These are phyloP conservation scores for Aphidoletes aphidimyza DNA, from an alignment of 2,888 invertebrate genomes.

Conservation along the genomic window DNA sequence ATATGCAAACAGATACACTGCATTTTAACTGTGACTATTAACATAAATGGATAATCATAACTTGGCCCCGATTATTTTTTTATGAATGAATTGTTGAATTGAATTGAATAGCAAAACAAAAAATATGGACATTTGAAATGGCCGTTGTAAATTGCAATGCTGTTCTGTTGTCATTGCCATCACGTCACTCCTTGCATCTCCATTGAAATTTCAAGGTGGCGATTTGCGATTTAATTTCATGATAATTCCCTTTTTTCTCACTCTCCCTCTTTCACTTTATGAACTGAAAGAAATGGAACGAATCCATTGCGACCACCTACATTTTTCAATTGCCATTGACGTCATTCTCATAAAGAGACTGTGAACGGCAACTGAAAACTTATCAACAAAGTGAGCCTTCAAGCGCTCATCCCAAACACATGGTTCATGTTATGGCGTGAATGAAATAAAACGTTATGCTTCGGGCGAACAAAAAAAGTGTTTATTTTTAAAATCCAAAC, in stretches of 20 bases:
- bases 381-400: neutral
- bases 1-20: neutral
- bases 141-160: no score
- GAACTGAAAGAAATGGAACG: neutral
- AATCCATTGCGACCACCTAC: constrained; percentile 40
- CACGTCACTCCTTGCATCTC: neutral
- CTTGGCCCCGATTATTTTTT: neutral
- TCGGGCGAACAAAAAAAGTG: neutral
- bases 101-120: neutral
- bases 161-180: neutral
- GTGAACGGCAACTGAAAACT: neutral
- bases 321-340: constrained; percentile 5
- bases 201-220: neutral
- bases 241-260: neutral
- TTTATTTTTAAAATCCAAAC: constrained; percentile 13
- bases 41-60: neutral
- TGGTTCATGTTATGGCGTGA: constrained; percentile 31
- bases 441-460: constrained; percentile 11
- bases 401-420: neutral
- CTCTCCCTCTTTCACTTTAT: neutral
- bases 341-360: constrained; percentile 5
- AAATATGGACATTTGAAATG: no score
- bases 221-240: neutral
- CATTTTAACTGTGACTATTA: neutral
- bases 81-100: neutral